Base-by-base conservation (phyloP, 2,797 vertebrate genomes). In the Dendrocincla fuliginosa region DNA sequence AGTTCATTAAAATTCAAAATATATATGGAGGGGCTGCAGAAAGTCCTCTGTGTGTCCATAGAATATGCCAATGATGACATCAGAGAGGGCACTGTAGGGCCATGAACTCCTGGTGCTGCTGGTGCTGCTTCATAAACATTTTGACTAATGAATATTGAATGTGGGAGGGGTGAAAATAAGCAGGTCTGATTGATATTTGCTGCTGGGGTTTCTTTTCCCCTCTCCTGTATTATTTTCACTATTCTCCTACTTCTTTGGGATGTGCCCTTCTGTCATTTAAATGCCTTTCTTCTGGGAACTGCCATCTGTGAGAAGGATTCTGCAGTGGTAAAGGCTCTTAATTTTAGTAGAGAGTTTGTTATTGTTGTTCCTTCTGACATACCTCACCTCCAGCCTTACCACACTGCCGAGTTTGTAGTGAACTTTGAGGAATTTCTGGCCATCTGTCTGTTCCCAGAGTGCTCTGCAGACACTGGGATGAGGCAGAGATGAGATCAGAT, bases 381-480 rank as follows among this genome's bases (percentile, higher is more conserved):
- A 12, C 15, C 50, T 78, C 55, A 64, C 87, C 82, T 86, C 55
- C 59, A 91, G 52, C 73, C 33, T 75, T 73, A 63, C 23, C 69
- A 46, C 55, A 9, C 0, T 37, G 64, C 0, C 0, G 20, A 63
- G 59, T 60, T 44, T 46, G 19, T 33, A 16, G 65, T 47, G 91
- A 95, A 96, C 79, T 97, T 87, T 83, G 78, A 93, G 67, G 87
- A 74, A 81, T 93, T 95, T 95, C 70, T 93, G 77, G 63, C 87
- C 87, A 86, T 93, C 92, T 91, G 80, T 69, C 52, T 64, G 49
- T 50, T 90, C 95, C 83, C 83, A 92, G 53, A 96, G 55, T 70
- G 1, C 76, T 70, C 65, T 76, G 69, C 82, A 95, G 89, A 69
- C 44, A 5, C 85, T 73, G 19, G 24, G 87, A 50, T 79, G 83